A percentile compares a stretch with the other conserved stretches of the same genome.
phyloP scores from a whole-genome alignment of 2,797 vertebrate genomes.

The Neoniphon sammara region DNA sequence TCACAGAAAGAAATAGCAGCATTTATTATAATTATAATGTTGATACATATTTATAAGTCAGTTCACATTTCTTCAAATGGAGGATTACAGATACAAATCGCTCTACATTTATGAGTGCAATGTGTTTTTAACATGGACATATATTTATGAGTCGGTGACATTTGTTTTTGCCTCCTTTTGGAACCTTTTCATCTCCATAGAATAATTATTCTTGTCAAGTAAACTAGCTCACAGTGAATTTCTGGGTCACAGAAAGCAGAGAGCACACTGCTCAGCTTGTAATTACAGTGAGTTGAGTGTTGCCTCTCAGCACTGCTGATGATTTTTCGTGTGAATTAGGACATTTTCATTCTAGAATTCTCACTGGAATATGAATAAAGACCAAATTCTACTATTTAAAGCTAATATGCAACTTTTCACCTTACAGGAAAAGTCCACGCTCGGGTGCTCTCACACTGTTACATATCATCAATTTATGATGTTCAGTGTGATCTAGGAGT shows the following conservation, averaged over 20 bases:
- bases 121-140: slow-evolving; percentile 8
- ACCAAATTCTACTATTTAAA: slow-evolving; percentile 25
- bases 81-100: not conserved
- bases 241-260: slow-evolving; percentile 68
- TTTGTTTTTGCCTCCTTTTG: slow-evolving; percentile 45
- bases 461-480: too few species aligned
- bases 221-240: slow-evolving; percentile 60
- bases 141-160: slow-evolving; percentile 23
- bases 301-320: slow-evolving; percentile 48
- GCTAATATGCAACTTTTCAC: too few species aligned
- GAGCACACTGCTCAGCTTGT: slow-evolving; percentile 51
- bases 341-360: slow-evolving; percentile 32
- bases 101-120: not conserved
- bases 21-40: too few species aligned
- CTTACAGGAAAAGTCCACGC: too few species aligned
- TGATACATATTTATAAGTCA: slow-evolving; percentile 1
- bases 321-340: slow-evolving; percentile 44
- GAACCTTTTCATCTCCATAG: slow-evolving; percentile 41
- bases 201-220: slow-evolving; percentile 69
- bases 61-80: not conserved
- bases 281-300: slow-evolving; percentile 60
- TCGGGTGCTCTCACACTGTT: too few species aligned
- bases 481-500: too few species aligned
- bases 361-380: slow-evolving; percentile 48
- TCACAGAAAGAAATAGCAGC: too few species aligned